Evolutionary conservation across 1,140 invertebrate species (phyloP).

Genomic region (Colletes latitarsis): DNA sequence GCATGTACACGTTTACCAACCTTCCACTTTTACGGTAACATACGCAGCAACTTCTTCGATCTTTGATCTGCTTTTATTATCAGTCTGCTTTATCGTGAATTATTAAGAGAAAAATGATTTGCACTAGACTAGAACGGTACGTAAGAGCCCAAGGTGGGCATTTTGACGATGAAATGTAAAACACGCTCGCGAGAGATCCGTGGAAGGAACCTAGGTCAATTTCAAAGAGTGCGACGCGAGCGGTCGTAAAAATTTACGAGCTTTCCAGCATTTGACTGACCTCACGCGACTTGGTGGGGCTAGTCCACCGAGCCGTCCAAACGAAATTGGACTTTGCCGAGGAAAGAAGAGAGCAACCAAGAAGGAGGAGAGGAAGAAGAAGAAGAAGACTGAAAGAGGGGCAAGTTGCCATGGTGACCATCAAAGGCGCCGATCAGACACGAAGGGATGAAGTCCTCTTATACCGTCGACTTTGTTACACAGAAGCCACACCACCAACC

Average conservation of each 20-base stretch:
- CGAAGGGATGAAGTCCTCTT: constrained; percentile 60
- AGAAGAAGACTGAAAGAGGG: constrained; percentile 25
- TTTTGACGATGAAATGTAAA: no score
- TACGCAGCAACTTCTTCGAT: no score
- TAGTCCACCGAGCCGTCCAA: no score
- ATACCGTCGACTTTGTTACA: constrained; percentile 68
- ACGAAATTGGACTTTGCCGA: neutral
- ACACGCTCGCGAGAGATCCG: no score
- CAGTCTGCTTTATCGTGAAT: no score
- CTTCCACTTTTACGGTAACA: no score
- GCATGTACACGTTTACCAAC: no score
- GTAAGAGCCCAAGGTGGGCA: no score
- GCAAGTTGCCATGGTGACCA: constrained; percentile 72
- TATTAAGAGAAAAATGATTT: no score
- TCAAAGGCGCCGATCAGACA: constrained; percentile 74
- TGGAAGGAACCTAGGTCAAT: constrained; percentile 8
- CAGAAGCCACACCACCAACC: constrained; percentile 60
- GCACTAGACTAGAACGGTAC: no score
- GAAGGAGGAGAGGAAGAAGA: neutral
- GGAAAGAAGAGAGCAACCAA: constrained; percentile 1
- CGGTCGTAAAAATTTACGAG: constrained; percentile 29
- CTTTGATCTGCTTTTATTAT: no score
- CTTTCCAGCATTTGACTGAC: neutral
- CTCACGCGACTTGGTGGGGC: neutral
- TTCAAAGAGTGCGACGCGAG: neutral